phyloP scores from a whole-genome alignment of 2,888 invertebrate genomes.

The Coecobrya sp. region DNA sequence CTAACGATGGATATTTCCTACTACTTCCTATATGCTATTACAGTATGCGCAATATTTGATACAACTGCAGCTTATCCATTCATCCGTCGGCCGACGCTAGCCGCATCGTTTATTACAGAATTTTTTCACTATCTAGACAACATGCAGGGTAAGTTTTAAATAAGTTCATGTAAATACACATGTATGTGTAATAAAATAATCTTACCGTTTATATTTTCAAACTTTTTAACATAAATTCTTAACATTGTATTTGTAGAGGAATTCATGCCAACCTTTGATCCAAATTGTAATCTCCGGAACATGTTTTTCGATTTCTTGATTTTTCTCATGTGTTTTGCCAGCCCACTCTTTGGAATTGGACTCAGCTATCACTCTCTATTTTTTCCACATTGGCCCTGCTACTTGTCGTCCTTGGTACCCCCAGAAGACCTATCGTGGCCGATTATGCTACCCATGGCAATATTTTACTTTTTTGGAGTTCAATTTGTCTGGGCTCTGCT shows the following conservation, averaged over 20 bases:
- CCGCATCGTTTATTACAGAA: conserved; percentile 55
- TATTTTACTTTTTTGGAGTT: conserved; percentile 12
- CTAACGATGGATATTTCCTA: conserved; percentile 34
- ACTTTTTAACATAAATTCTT: too few species aligned
- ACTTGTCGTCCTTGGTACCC: conserved; percentile 35
- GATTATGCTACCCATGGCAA: background rate
- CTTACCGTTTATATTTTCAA: too few species aligned
- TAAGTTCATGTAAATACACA: too few species aligned
- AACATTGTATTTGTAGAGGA: conserved; percentile 12
- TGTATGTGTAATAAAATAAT: too few species aligned
- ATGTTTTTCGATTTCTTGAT: conserved; percentile 36
- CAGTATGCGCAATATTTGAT: conserved; percentile 9
- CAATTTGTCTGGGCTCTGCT: conserved; percentile 61
- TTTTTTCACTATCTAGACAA: conserved; percentile 49
- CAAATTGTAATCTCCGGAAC: background rate
- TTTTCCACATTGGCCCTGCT: conserved; percentile 65
- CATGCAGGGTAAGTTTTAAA: conserved; percentile 24
- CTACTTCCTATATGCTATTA: conserved; percentile 41
- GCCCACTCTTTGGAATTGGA: conserved; percentile 2
- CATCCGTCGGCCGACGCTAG: background rate
- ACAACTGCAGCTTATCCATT: conserved; percentile 45
- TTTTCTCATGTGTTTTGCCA: too few species aligned
- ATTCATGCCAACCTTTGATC: conserved; percentile 66
- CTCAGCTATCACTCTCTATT: conserved; percentile 52
- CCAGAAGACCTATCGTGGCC: background rate